Base-by-base conservation (phyloP, 2,113 vertebrate species). In the Ancistrus triradiatus region DNA sequence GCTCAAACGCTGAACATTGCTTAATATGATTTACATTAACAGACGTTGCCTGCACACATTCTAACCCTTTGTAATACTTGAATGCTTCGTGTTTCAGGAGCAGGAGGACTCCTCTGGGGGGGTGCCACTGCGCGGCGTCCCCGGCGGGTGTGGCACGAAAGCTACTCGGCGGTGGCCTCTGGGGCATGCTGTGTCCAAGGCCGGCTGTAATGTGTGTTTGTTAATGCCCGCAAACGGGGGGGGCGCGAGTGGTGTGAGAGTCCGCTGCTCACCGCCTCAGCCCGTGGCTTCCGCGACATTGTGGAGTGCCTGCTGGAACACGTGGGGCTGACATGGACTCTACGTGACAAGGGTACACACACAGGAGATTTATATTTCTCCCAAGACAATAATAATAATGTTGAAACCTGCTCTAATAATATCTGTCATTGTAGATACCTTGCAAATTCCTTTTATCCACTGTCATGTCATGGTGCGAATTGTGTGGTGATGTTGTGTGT, bases 101-200 rank as follows among this genome's bases (percentile, higher is more conserved):
- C 91, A 94, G 80, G 96, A 99, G n/a, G 85, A 95, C 92, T 0
- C 92, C 96, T 2, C 79, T 99, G 49, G n/a, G n/a, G n/a, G n/a
- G n/a, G n/a, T n/a, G n/a, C n/a, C 96, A 99, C 56, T 99, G 95
- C 28, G 95, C 95, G 1, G 91, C 95, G 42, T n/a, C n/a, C n/a
- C n/a, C n/a, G n/a, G n/a, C n/a, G n/a, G n/a, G n/a, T n/a, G n/a
- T 99, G 96, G 96, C 96, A 99, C 0, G 96, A n/a, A n/a, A n/a
- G 96, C 31, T 98, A 99, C 71, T 90, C 91, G 0, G 67, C 90
- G 0, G 96, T 97, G 44, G 92, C 95, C n/a, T n/a, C n/a, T n/a
- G n/a, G n/a, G n/a, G 47, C 86, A 84, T 74, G 89, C 83, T 0
- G 87, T 99, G 3, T 99, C 95, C 72, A 84, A 91, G 79, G 89